phyloP scores from a whole-genome alignment of 1,140 invertebrate species.

The Coenobita brevimanus region DNA sequence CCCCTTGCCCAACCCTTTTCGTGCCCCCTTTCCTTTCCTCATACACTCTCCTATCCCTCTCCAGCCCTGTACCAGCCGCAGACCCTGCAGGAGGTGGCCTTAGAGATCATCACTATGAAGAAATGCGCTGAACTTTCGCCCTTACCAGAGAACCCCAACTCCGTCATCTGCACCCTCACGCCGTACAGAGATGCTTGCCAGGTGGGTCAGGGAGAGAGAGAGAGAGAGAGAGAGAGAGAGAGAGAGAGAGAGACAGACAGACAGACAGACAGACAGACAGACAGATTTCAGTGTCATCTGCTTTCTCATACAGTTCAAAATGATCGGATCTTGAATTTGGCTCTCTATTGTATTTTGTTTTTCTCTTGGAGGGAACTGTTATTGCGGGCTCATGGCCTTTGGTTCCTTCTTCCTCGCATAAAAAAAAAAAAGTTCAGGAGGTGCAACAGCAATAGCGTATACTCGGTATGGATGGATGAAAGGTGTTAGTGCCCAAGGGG shows the following conservation, averaged over 20 bases:
- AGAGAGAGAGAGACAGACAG: background rate
- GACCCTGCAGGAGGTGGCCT: slow-evolving; percentile 22
- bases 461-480: no score
- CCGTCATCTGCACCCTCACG: slow-evolving; percentile 8
- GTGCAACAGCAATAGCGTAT: no score
- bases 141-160: background rate
- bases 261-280: background rate
- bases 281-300: no score
- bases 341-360: no score
- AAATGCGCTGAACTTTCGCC: background rate
- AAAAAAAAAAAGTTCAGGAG: no score
- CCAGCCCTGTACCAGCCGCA: background rate
- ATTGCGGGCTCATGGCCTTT: no score
- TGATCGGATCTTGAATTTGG: no score
- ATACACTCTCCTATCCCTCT: background rate
- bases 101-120: background rate
- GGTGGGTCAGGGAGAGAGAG: background rate
- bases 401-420: no score
- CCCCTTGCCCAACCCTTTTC: background rate
- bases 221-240: background rate
- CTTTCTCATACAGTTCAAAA: no score
- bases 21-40: background rate
- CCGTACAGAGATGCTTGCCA: slow-evolving; percentile 21
- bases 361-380: no score
- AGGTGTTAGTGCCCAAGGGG: no score